These are phyloP conservation scores for Coelinius sp. DNA, from an alignment of 2,888 invertebrate species.

Conservation along the genomic window DNA sequence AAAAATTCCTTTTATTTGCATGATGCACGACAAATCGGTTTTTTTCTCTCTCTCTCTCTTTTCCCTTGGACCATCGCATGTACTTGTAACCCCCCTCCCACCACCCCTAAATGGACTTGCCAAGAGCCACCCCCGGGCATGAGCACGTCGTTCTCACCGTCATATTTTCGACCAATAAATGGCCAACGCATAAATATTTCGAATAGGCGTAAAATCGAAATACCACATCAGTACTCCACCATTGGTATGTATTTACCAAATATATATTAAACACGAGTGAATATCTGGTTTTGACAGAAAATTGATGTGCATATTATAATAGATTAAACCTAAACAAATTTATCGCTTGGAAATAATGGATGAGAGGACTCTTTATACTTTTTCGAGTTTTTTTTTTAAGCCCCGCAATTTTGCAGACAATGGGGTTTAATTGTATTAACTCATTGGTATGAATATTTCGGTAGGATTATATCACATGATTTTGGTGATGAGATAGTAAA, in stretches of 20 bases:
- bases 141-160: constrained; percentile 36
- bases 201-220: constrained; percentile 43
- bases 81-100: constrained; percentile 9
- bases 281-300: constrained; percentile 54
- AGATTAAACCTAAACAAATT: constrained; percentile 53
- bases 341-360: constrained; percentile 48
- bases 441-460: constrained; percentile 11
- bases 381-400: neutral
- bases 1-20: constrained; percentile 52
- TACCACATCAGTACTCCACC: constrained; percentile 29
- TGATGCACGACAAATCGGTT: constrained; percentile 33
- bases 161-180: constrained; percentile 50
- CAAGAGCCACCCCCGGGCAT: constrained; percentile 24
- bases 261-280: neutral
- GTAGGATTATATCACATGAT: neutral
- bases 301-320: constrained; percentile 55
- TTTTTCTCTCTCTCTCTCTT: constrained; percentile 32
- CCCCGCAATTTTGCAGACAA: neutral
- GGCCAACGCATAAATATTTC: constrained; percentile 47
- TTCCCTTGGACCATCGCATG: no score
- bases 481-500: neutral
- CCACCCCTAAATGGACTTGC: neutral
- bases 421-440: constrained; percentile 23
- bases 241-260: neutral
- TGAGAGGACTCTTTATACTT: neutral